These are phyloP conservation scores for Ictalurus punctatus DNA, from an alignment of 2,113 vertebrate genomes.

Conservation along the genomic window DNA sequence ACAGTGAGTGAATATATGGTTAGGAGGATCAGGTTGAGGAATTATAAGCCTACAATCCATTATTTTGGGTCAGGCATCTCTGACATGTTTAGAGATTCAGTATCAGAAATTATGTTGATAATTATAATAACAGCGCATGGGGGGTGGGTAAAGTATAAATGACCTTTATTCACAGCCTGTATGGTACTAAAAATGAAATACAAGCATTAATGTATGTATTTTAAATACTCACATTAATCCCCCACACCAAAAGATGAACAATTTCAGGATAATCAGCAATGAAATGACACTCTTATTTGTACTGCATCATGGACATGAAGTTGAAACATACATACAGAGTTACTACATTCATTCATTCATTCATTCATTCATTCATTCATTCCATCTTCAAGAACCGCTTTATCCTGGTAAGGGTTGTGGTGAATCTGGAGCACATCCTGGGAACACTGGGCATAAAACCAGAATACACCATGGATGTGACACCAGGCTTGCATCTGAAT, in stretches of 20 bases:
- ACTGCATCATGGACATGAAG: neutral
- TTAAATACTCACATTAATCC: neutral
- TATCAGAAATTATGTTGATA: neutral
- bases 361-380: slow-evolving; percentile 5
- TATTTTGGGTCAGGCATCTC: neutral
- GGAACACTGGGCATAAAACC: neutral
- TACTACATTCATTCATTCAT: neutral
- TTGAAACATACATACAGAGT: neutral
- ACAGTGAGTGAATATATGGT: neutral
- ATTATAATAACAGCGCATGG: neutral
- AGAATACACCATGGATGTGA: neutral
- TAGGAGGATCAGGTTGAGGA: neutral
- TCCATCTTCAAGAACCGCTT: neutral
- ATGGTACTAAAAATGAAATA: neutral
- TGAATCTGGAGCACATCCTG: neutral
- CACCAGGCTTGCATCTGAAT: neutral
- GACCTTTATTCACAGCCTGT: neutral
- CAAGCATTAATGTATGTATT: neutral
- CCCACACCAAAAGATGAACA: neutral
- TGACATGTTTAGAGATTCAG: neutral
- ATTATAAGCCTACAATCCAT: too few relatives aligned
- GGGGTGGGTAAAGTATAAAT: neutral
- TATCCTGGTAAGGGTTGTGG: neutral
- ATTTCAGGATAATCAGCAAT: neutral
- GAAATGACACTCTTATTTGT: neutral